These are phyloP conservation scores for Cyclargus thomasi DNA, from an alignment of 1,140 invertebrate genomes.

Conservation along the genomic window DNA sequence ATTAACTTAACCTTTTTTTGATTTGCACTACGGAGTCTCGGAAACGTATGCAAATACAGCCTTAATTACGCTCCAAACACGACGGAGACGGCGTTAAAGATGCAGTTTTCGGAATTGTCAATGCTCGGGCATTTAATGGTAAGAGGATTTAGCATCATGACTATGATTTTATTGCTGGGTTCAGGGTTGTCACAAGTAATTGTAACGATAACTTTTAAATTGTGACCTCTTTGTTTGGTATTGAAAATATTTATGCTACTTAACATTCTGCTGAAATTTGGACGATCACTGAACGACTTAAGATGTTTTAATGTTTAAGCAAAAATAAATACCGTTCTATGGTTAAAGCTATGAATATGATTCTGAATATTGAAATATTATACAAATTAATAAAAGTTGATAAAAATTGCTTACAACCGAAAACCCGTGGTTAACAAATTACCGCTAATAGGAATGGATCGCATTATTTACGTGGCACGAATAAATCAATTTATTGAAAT, in stretches of 20 bases:
- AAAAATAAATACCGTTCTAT: not conserved
- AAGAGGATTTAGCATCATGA: conserved; percentile 60
- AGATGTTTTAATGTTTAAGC: too few relatives aligned
- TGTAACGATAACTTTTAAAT: too few relatives aligned
- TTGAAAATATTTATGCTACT: too few relatives aligned
- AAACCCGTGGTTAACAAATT: not conserved
- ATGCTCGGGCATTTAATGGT: conserved; percentile 53
- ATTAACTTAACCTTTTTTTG: conserved; percentile 66
- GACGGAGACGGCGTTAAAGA: conserved; percentile 64
- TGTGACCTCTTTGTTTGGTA: too few relatives aligned
- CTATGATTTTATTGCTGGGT: conserved; percentile 54
- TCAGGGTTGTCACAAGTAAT: conserved; percentile 38
- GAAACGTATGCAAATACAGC: conserved; percentile 66
- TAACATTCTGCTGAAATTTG: too few relatives aligned
- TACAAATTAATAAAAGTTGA: not conserved
- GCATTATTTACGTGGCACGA: not conserved
- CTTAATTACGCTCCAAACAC: conserved; percentile 70
- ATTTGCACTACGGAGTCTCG: conserved; percentile 65
- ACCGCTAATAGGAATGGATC: not conserved
- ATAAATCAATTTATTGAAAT: not conserved
- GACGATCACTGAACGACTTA: too few relatives aligned
- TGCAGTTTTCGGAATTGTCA: conserved; percentile 67
- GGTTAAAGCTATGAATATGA: too few relatives aligned
- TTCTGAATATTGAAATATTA: not conserved
- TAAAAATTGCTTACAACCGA: not conserved